Evolutionary conservation across 1,140 invertebrate species (phyloP).

Genomic region (Papilio dardanus): DNA sequence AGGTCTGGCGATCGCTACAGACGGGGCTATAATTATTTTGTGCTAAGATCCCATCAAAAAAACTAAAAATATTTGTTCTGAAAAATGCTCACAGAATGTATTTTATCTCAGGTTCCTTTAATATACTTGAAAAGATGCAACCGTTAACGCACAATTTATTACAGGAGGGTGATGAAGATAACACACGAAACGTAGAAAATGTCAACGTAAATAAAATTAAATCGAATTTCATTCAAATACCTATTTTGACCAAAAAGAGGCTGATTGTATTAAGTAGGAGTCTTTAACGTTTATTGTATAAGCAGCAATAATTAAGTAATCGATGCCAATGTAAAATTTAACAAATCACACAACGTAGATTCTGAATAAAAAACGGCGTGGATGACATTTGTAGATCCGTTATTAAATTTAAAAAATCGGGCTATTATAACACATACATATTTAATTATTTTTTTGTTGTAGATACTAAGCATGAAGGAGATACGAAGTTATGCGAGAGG

Average conservation of each 20-base stretch:
- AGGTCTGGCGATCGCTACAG: too few species aligned
- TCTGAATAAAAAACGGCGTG: background rate
- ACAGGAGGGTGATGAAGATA: slow-evolving; percentile 30
- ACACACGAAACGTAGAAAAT: slow-evolving; percentile 26
- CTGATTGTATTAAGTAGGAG: background rate
- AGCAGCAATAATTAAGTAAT: background rate
- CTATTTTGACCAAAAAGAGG: background rate
- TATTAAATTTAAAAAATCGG: background rate
- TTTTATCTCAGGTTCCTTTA: slow-evolving; percentile 8
- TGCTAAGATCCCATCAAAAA: background rate
- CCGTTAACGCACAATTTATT: slow-evolving; percentile 32
- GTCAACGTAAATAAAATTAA: background rate
- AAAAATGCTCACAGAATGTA: background rate
- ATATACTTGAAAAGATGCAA: slow-evolving; percentile 18
- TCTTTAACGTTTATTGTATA: background rate
- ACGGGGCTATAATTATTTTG: slow-evolving; percentile 42
- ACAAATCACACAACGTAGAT: background rate
- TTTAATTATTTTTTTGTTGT: slow-evolving; percentile 47
- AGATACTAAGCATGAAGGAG: slow-evolving; percentile 68
- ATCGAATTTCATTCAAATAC: background rate
- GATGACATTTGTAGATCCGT: background rate
- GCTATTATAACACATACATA: background rate
- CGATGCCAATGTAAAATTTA: background rate
- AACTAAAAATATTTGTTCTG: background rate
- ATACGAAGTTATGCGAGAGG: slow-evolving; percentile 64